phyloP scores from a whole-genome alignment of 2,797 vertebrate genomes.

The Manis crassicaudata region DNA sequence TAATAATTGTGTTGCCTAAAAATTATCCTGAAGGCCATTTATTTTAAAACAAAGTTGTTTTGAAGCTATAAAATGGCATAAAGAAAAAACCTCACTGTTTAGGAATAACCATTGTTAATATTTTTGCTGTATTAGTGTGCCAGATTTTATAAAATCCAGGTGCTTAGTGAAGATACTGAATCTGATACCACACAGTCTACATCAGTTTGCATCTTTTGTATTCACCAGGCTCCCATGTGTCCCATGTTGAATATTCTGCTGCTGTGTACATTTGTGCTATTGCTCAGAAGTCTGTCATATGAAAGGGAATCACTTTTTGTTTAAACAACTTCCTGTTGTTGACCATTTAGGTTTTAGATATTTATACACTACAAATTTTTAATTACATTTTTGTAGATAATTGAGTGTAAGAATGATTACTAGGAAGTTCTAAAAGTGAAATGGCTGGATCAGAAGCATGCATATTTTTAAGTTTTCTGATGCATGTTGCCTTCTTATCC shows the following conservation, averaged over 20 bases:
- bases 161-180: too few species aligned
- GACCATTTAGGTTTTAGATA: background rate
- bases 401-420: background rate
- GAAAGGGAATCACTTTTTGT: background rate
- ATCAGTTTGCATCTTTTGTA: background rate
- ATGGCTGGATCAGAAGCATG: background rate
- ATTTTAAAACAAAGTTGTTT: too few species aligned
- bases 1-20: too few species aligned
- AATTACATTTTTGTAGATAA: background rate
- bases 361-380: background rate
- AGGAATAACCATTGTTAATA: too few species aligned
- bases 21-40: too few species aligned
- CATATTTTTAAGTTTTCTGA: background rate
- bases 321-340: background rate
- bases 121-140: too few species aligned
- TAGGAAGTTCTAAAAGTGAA: background rate
- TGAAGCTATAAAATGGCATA: too few species aligned
- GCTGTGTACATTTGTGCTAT: background rate
- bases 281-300: background rate
- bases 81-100: too few species aligned
- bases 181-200: too few species aligned
- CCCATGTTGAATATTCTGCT: background rate
- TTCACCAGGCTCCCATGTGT: background rate
- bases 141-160: too few species aligned
- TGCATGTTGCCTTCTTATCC: background rate